These are phyloP conservation scores for Mus spicilegus DNA, from an alignment of 2,113 vertebrate genomes.

Conservation along the genomic window DNA sequence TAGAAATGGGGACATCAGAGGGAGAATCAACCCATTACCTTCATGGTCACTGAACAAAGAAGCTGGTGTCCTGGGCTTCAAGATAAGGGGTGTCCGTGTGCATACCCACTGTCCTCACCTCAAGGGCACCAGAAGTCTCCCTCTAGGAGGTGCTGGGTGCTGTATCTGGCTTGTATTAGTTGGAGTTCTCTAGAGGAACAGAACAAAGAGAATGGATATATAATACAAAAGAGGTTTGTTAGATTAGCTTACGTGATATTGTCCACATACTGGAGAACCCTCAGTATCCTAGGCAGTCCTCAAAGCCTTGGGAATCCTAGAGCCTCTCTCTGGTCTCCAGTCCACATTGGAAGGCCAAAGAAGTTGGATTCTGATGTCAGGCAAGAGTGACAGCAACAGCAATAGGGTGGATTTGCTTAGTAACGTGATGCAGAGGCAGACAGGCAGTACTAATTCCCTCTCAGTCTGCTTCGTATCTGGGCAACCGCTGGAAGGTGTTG, in stretches of 20 bases:
- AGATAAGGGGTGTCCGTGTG: background rate
- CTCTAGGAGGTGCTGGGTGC: background rate
- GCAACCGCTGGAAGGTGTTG: background rate
- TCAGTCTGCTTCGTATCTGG: background rate
- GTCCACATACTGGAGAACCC: background rate
- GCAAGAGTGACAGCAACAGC: background rate
- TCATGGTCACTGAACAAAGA: background rate
- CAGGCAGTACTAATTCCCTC: background rate
- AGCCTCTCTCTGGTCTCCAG: background rate
- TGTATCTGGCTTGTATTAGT: background rate
- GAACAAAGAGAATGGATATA: background rate
- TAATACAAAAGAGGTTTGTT: background rate
- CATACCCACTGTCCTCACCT: too few species aligned
- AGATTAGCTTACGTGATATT: too few species aligned
- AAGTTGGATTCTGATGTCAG: background rate
- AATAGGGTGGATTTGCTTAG: background rate
- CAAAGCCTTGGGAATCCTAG: background rate
- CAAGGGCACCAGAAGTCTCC: background rate
- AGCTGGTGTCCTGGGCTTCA: background rate
- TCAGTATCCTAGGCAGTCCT: background rate
- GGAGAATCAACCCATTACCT: background rate
- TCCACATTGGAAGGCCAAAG: background rate
- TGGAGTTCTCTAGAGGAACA: background rate
- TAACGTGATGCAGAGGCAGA: background rate
- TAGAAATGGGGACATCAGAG: too few species aligned